phyloP scores from a whole-genome alignment of 2,113 vertebrate species.

The Probosciger aterrimus region DNA sequence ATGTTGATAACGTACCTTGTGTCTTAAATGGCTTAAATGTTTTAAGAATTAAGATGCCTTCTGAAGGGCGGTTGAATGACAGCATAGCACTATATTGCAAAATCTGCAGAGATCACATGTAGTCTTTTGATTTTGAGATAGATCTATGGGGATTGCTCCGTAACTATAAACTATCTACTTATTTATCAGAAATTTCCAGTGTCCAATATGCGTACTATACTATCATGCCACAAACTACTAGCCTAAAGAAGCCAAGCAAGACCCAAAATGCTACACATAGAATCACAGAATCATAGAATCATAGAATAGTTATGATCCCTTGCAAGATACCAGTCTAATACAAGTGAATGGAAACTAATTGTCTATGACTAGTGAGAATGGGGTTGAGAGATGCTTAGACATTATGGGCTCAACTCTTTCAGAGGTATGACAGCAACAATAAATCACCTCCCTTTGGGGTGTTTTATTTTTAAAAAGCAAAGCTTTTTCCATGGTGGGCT shows the following conservation, averaged over 20 bases:
- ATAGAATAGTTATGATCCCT: not conserved
- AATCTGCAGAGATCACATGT: rapidly evolving
- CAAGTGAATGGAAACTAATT: not conserved
- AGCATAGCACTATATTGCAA: not conserved
- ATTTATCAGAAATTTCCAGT: not conserved
- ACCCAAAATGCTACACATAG: not conserved
- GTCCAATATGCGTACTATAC: not conserved
- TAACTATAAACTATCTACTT: not conserved
- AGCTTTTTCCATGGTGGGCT: not conserved
- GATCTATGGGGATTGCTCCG: not conserved
- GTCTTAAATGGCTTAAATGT: not conserved
- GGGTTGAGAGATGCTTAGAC: not conserved
- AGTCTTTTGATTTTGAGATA: not conserved
- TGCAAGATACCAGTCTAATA: not conserved
- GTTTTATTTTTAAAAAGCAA: not conserved
- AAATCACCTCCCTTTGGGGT: not conserved
- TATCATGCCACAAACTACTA: not conserved
- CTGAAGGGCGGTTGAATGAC: not conserved
- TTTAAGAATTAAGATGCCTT: not conserved
- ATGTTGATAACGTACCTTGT: not conserved
- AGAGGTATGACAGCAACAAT: not conserved
- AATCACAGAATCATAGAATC: not conserved
- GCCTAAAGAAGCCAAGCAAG: not conserved
- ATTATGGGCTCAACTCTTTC: not conserved
- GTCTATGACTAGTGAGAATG: not conserved